phyloP scores from a whole-genome alignment of 2,888 invertebrate genomes.

The Ormyrus labotus region DNA sequence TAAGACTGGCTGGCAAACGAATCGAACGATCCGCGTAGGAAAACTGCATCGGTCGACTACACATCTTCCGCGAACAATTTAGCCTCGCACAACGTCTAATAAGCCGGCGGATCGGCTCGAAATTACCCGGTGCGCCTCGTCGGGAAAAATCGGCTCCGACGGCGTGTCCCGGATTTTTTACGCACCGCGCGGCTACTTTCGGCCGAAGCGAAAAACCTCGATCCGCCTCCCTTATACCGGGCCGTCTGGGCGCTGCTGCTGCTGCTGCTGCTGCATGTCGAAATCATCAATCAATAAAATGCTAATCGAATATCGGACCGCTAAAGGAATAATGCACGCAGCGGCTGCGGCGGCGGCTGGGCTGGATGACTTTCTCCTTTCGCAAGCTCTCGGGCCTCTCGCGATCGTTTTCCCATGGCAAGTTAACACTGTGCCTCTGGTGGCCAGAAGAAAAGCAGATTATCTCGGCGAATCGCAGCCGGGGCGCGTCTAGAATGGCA shows the following conservation, averaged over 20 bases:
- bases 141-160: slow-evolving; percentile 5
- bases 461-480: slow-evolving; percentile 48
- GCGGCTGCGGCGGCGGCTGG: background rate
- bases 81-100: too few relatives aligned
- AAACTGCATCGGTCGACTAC: background rate
- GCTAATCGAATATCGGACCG: slow-evolving; percentile 53
- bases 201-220: too few relatives aligned
- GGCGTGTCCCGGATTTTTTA: slow-evolving; percentile 13
- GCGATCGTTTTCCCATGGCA: slow-evolving; percentile 52
- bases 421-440: slow-evolving; percentile 18
- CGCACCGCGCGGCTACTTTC: background rate
- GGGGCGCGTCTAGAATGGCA: slow-evolving; percentile 52
- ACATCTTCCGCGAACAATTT: too few relatives aligned
- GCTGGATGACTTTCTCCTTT: slow-evolving; percentile 55
- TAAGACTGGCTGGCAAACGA: background rate
- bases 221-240: too few relatives aligned
- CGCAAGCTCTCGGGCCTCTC: slow-evolving; percentile 36
- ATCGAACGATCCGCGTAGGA: background rate
- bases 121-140: slow-evolving; percentile 14
- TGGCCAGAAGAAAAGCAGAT: slow-evolving; percentile 54
- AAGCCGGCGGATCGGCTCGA: background rate
- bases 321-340: slow-evolving; percentile 39
- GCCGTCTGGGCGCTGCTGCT: background rate
- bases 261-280: slow-evolving; percentile 14
- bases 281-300: slow-evolving; percentile 53